Evolutionary conservation across 2,797 vertebrate species (phyloP), one percentile per base, ranked within the genome.

Genomic region (Pipistrellus kuhlii): DNA sequence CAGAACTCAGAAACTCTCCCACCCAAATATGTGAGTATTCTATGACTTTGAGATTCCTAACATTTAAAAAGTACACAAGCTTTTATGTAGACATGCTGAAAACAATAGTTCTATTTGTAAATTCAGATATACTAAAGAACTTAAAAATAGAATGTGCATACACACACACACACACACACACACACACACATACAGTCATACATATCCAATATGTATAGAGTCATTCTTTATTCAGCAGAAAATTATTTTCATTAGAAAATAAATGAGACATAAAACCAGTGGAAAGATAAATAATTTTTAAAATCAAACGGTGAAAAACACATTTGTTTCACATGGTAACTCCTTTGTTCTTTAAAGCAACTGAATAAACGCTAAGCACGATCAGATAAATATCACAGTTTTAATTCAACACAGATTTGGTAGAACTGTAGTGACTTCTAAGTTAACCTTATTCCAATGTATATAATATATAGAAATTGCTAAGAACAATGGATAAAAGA

Each of bases 391-490:
- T 73, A 72, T 81, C 38, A 64, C 3, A 75, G 10, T 59, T 68
- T 91, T 46, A 73, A 35, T 64, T 85, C 32, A 11, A 21, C 30
- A 72, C 18, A 44, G 44, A 82, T 85, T 81, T 91, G 44, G 3
- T 66, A 90, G 8, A 59, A 85, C 18, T 55, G 1, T n/a, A 78
- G 88, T 78, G 27, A 94, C 14, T 62, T 94, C 53, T 18, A n/a
- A 93, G 59, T 73, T 57, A 85, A 93, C 11, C 25, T 90, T 62
- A 92, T 83, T 88, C 18, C 38, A 89, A n/a, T 5, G 75, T 3
- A 77, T 3, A 69, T 5, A 87, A 51, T 66, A 27, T 46, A 94
- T 83, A 76, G 72, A 93, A 91, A 41, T 73, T 51, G 18, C 4
- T 41, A 38, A 9, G 8, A 71, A 25, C 5, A 81, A 75, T n/a